A percentile compares a stretch with the other conserved stretches of the same genome.
phyloP scores from a whole-genome alignment of 1,140 invertebrate species.

The Philaenus spumarius region DNA sequence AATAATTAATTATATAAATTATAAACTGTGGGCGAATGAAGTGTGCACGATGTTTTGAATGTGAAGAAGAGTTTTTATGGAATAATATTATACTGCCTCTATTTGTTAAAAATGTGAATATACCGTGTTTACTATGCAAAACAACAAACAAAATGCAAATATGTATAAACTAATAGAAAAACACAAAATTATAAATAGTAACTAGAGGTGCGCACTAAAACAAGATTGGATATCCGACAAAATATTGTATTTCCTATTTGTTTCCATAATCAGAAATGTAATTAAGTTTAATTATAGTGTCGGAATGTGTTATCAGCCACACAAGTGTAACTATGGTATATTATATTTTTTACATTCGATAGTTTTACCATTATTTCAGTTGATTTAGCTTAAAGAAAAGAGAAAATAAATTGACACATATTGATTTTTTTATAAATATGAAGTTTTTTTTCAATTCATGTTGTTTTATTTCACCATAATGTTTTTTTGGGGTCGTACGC shows the following conservation, averaged over 20 bases:
- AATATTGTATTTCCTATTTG: constrained; percentile 12
- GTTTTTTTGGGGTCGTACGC: too few relatives aligned
- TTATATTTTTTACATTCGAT: too few relatives aligned
- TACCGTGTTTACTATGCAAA: not conserved
- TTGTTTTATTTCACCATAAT: too few relatives aligned
- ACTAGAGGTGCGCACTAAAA: not conserved
- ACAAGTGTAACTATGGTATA: too few relatives aligned
- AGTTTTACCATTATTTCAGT: too few relatives aligned
- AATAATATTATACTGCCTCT: constrained; percentile 9
- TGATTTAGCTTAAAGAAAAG: too few relatives aligned
- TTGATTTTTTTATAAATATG: too few relatives aligned
- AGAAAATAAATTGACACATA: too few relatives aligned
- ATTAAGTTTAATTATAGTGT: constrained; percentile 2
- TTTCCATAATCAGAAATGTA: constrained; percentile 5
- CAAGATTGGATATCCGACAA: constrained; percentile 1
- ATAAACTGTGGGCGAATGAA: not conserved
- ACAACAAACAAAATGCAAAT: constrained; percentile 10
- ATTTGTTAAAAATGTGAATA: constrained; percentile 12
- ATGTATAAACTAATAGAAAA: constrained; percentile 7
- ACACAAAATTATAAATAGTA: constrained; percentile 8
- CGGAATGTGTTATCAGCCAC: too few relatives aligned
- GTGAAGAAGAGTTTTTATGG: constrained; percentile 4
- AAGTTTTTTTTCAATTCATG: too few relatives aligned
- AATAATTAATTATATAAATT: not conserved
- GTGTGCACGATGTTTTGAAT: not conserved